phyloP scores from a whole-genome alignment of 2,888 invertebrate genomes.

The Callyntrura guangdongensis region DNA sequence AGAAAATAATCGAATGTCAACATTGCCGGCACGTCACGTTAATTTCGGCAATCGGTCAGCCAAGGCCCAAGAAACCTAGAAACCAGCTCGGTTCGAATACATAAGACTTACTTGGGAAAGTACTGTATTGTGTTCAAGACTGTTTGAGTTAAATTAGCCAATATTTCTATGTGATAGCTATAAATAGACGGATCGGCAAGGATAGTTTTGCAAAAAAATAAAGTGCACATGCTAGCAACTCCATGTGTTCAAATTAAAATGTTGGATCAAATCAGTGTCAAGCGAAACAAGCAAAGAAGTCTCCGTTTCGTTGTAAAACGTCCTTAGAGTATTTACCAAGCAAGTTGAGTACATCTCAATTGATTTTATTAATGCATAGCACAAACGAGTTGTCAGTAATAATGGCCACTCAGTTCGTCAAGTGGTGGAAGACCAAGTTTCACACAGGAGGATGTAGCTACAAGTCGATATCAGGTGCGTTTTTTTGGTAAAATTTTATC shows the following conservation, averaged over 20 bases:
- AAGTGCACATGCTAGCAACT: not conserved
- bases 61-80: too few species aligned
- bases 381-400: conserved; percentile 74
- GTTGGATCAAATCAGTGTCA: not conserved
- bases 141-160: too few species aligned
- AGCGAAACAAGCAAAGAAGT: not conserved
- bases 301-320: not conserved
- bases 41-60: too few species aligned
- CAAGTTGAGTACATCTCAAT: conserved; percentile 2
- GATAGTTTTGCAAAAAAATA: not conserved
- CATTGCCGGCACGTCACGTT: not conserved
- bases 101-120: not conserved
- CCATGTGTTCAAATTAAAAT: not conserved
- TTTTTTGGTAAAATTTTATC: too few species aligned
- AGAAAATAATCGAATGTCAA: conserved; percentile 32
- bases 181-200: not conserved
- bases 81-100: not conserved
- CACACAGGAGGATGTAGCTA: conserved; percentile 83
- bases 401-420: conserved; percentile 84
- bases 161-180: not conserved
- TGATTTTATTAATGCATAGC: conserved; percentile 73
- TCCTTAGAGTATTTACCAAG: conserved; percentile 16
- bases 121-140: too few species aligned
- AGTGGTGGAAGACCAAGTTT: conserved; percentile 85
- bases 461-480: conserved; percentile 84